These are phyloP conservation scores for Oxyruncus cristatus DNA, from an alignment of 2,113 vertebrate genomes.

Conservation along the genomic window DNA sequence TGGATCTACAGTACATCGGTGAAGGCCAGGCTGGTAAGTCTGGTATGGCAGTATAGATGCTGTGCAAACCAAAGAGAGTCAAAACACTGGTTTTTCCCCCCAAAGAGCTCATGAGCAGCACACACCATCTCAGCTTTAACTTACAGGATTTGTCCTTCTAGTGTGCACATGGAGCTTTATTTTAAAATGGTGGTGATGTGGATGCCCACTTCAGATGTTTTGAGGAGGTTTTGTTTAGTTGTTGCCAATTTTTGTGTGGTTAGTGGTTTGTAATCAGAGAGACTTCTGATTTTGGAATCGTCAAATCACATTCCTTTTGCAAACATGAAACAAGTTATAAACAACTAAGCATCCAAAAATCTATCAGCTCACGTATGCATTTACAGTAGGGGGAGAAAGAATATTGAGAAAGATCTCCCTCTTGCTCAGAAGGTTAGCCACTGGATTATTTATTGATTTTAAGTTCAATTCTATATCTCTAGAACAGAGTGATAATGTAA, in stretches of 20 bases:
- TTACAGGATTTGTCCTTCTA: too few relatives aligned
- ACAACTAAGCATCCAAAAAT: not conserved
- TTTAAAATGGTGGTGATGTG: not conserved
- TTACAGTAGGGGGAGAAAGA: not conserved
- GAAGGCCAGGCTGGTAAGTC: not conserved
- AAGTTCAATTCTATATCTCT: not conserved
- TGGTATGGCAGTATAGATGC: not conserved
- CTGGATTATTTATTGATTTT: constrained; percentile 26
- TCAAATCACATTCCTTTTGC: not conserved
- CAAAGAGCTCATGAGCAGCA: not conserved
- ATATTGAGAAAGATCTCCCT: not conserved
- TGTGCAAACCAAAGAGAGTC: not conserved
- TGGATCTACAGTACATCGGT: not conserved
- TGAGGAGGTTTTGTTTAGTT: not conserved
- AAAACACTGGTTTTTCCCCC: not conserved
- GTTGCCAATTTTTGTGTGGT: not conserved
- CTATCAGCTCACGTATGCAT: not conserved
- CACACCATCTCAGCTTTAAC: fast-evolving
- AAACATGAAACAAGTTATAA: not conserved
- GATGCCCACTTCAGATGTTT: not conserved
- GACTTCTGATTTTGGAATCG: not conserved
- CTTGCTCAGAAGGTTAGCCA: not conserved
- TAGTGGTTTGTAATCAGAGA: not conserved
- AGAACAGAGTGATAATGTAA: not conserved
- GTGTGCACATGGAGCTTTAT: not conserved